phyloP scores from a whole-genome alignment of 2,113 vertebrate species.

The Brachypteracias leptosomus region DNA sequence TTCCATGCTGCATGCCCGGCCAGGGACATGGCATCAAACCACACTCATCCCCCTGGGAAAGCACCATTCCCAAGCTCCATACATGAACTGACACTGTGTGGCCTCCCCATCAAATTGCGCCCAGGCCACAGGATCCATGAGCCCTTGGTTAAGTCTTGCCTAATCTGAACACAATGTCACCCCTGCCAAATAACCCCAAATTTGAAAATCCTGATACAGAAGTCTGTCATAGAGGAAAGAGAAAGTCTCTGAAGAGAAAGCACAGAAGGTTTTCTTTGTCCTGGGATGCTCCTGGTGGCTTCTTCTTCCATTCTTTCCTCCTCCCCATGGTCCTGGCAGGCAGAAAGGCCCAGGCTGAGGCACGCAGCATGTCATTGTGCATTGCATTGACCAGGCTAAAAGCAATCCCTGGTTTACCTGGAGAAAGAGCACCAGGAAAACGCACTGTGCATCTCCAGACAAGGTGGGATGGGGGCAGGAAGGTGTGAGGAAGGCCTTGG shows the following conservation, averaged over 20 bases:
- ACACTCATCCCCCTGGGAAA: background rate
- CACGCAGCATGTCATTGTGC: too few species aligned
- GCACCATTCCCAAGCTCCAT: background rate
- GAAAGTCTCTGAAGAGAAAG: background rate
- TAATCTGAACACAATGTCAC: background rate
- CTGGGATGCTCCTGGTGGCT: background rate
- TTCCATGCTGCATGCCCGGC: too few species aligned
- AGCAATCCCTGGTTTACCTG: background rate
- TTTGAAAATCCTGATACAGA: background rate
- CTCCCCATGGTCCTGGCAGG: background rate
- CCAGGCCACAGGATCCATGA: background rate
- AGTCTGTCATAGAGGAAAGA: background rate
- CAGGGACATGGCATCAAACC: too few species aligned
- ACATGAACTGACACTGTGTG: background rate
- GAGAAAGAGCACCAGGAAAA: background rate
- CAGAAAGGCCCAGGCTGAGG: background rate
- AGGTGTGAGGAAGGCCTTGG: background rate
- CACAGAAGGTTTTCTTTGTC: background rate
- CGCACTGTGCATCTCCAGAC: fast-evolving
- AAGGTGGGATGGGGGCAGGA: background rate
- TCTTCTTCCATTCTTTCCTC: background rate
- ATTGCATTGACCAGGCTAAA: too few species aligned
- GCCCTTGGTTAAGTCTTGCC: background rate
- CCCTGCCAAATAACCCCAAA: background rate
- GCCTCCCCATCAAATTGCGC: background rate